A percentile compares a stretch with the other conserved stretches of the same genome.
Conservation (phyloP, 2,113 vertebrate species). For the Gallinago paraguaiae region DNA sequence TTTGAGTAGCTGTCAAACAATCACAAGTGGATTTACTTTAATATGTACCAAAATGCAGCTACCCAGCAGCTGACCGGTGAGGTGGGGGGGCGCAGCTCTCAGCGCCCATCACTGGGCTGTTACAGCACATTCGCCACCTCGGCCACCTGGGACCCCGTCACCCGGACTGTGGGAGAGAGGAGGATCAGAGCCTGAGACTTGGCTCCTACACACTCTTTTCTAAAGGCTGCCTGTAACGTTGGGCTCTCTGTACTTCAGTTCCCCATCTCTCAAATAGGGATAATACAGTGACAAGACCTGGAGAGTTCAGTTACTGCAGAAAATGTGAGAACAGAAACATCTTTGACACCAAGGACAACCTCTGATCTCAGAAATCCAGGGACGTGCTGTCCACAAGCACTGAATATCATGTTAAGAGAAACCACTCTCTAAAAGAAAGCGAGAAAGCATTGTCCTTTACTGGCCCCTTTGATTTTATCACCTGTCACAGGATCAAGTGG, state of each 20-base stretch:
- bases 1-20: neutral
- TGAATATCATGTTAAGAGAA: neutral
- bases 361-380: slow-evolving; percentile 37
- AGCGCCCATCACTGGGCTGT: rapidly evolving
- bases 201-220: neutral
- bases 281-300: neutral
- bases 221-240: neutral
- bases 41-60: neutral
- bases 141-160: neutral
- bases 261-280: neutral
- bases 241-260: neutral
- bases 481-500: slow-evolving; percentile 54
- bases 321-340: neutral
- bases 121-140: neutral
- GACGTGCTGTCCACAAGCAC: neutral
- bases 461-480: slow-evolving; percentile 45
- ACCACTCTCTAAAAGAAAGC: neutral
- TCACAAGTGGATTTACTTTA: neutral
- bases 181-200: neutral
- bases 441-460: neutral
- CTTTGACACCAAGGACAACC: neutral
- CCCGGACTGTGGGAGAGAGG: neutral
- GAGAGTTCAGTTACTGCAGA: neutral
- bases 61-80: neutral
- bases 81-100: neutral